Evolutionary conservation across 2,888 invertebrate genomes (phyloP), one percentile per base, ranked within the genome.

Genomic region (Aleiodes leptofemur): DNA sequence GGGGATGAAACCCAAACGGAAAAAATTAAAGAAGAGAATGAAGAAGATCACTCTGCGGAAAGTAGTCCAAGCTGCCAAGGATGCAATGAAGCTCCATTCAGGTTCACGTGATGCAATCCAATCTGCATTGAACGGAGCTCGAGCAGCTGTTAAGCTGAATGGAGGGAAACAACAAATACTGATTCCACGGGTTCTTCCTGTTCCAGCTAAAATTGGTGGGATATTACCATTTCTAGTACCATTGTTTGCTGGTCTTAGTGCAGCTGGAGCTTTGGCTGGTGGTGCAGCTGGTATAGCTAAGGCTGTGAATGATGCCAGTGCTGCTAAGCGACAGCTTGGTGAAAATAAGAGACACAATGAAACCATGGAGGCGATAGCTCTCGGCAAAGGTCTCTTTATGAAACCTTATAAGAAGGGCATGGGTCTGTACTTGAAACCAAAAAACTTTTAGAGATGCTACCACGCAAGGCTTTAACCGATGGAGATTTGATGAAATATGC

Each of bases 271-370:
- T 23, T 29, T 75, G 55, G 80, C 85, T 13, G 83, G 83, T 69
- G 82, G 23, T 23, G 23, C 23, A 23, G 23, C 23, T 23, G 23
- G 23, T 23, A 23, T 88, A 31, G 82, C 83, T 5, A 87, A 84
- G 69, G 83, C 86, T 23, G 82, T 86, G 13, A 86, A 84, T 77
- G 81, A 86, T 59, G 81, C 84, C 6, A 86, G 84, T 78, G 74
- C 73, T 66, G 86, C 85, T 14, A 77, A 82, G 80, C 77, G 84
- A 76, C 74, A 83, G 72, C 78, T 85, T 61, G 76, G 79, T 14
- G 86, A 88, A 80, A 79, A 76, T 23, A 66, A 81, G 51, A 78
- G 86, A 5, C 87, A 87, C 78, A 89, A 88, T 79, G 74, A 81
- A 78, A 79, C 78, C 43, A 43, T 43, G 43, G 9, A 43, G 43